Conservation (phyloP, 2,113 vertebrate species). For the Archilochus colubris region DNA sequence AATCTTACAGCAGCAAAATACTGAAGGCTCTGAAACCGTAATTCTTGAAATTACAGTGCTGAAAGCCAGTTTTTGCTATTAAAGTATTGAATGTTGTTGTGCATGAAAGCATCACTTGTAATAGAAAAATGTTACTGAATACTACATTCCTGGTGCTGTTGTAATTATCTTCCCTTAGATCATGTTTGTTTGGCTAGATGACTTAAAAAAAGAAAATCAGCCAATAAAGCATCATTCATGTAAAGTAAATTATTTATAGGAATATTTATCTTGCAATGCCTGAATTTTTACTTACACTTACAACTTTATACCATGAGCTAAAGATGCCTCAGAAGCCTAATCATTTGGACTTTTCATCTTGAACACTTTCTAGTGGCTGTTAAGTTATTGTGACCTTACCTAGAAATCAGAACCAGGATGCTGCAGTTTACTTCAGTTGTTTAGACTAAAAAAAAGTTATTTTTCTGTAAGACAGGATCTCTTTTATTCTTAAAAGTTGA, state of each 20-base stretch:
- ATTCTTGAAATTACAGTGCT: slow-evolving; percentile 42
- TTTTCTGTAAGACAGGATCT: neutral
- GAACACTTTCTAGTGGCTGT: neutral
- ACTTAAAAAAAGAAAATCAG: neutral
- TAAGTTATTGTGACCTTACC: neutral
- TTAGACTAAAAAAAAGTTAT: neutral
- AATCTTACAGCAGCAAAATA: slow-evolving; percentile 34
- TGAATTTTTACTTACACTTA: neutral
- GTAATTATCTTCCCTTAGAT: slow-evolving; percentile 39
- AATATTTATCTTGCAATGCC: neutral
- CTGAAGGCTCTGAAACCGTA: slow-evolving; percentile 49
- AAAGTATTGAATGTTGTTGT: slow-evolving; percentile 16
- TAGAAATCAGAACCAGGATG: neutral
- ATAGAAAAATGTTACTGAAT: slow-evolving; percentile 33
- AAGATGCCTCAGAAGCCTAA: neutral
- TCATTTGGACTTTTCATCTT: neutral
- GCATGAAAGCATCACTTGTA: slow-evolving; percentile 6
- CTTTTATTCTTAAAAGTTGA: neutral
- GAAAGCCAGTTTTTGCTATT: slow-evolving; percentile 38
- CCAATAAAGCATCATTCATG: neutral
- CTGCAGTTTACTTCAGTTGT: neutral
- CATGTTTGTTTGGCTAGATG: slow-evolving; percentile 18
- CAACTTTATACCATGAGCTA: neutral
- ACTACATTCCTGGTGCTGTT: slow-evolving; percentile 4
- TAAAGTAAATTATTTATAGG: neutral